Evolutionary conservation across 2,888 invertebrate genomes (phyloP).

Genomic region (Pelosia muscerda): DNA sequence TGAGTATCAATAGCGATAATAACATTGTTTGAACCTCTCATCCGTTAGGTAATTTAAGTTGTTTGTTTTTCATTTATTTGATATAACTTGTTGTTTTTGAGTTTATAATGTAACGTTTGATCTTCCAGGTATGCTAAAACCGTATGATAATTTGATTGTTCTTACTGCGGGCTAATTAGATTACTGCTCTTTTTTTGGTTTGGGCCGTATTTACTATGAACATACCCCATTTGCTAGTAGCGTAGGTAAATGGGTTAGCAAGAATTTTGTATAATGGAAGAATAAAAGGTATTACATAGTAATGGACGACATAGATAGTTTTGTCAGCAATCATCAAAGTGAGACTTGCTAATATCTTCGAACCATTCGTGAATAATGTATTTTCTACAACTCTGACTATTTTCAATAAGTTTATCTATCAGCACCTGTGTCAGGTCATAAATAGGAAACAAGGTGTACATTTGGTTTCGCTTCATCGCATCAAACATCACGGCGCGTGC

Average conservation of each 20-base stretch:
- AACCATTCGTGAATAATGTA: neutral
- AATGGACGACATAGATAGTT: neutral
- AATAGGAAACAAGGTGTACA: constrained; percentile 24
- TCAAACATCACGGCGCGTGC: constrained; percentile 18
- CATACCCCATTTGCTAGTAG: neutral
- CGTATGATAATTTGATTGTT: neutral
- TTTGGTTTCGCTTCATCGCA: constrained; percentile 22
- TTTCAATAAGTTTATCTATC: neutral
- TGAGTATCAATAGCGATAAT: constrained; percentile 8
- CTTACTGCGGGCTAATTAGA: neutral
- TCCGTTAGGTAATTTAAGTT: neutral
- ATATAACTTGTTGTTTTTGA: neutral
- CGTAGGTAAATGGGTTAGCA: too few species aligned
- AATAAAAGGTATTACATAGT: neutral
- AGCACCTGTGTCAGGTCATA: constrained; percentile 19
- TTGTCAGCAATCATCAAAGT: neutral
- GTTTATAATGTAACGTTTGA: neutral
- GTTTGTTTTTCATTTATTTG: neutral
- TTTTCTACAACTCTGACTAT: neutral
- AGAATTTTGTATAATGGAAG: neutral
- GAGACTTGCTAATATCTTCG: neutral
- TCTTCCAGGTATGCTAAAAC: neutral
- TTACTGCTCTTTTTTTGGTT: too few species aligned
- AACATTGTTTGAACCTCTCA: constrained; percentile 2
- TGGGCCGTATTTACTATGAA: neutral